Base-by-base conservation (phyloP, 2,797 vertebrate genomes). In the Bovichtus diacanthus region DNA sequence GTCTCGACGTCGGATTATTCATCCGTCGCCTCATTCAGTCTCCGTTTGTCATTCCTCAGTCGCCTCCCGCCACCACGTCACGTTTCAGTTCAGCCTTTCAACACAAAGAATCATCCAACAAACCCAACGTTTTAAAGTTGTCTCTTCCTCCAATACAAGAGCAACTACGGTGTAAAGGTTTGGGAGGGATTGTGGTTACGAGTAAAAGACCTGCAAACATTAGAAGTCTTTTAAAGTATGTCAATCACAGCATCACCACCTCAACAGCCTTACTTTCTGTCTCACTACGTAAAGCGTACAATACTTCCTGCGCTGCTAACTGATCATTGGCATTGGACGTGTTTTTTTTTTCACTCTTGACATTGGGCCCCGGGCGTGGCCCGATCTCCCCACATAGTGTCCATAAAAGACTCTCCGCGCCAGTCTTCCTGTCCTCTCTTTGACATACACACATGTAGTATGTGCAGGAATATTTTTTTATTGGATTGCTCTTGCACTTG, bases 1-100 rank as follows among this genome's bases (percentile, higher is more conserved):
- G 60, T 16, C 25, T 49, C 15, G 49, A 11, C 58, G 25, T 50
- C 43, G 5, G 4, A 25, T 51, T 19, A 34, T 23, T 50, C 34
- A 13, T 65, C 59, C 10, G 16, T 54, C 6, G 23, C 19, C 9
- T 80, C 43, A 63, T 23, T 46, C 55, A 75, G 34, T 27, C 23
- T 44, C 4, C 6, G 23, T n/a, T 25, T 47, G 1, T 27, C 23
- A 23, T 60, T 46, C 38, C 38, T 58, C 59, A 18, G 38, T 55
- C 61, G 11, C 4, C 7, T 43, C 38, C 16, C 41, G 29, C 60
- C 12, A 0, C 25, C 6, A 50, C 15, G 6, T 46, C 9, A 27
- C 38, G 34, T 60, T 50, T 69, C 27, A 39, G 11, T 43, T 51
- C 18, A 36, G 31, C 2, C 23, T 36, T 38, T 5, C n/a, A 18